Evolutionary conservation across 2,797 vertebrate species (phyloP), one percentile per base, ranked within the genome.

Genomic region (Melanotaenia nigrans): DNA sequence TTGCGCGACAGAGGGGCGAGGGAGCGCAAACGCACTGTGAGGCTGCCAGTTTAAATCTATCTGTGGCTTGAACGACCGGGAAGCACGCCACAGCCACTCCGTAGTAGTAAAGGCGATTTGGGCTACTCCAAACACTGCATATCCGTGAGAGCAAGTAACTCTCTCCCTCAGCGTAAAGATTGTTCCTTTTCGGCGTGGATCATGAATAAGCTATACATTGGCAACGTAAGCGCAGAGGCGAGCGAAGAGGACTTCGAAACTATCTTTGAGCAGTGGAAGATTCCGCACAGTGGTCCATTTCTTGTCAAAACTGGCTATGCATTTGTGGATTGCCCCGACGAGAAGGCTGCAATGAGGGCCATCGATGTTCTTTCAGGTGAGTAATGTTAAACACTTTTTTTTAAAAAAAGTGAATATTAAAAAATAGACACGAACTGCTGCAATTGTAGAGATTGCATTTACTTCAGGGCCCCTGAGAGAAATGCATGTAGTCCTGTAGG

Each of bases 181-280:
- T 86, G 87, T 88, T 82, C 78, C 62, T 81, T 83, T 88, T 88
- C 88, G 83, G 87, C 81, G 76, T 77, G 78, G 78, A 93, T 89
- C 89, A 99, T 99, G 98, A 99, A 99, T 94, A 99, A 99, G 96
- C 96, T 99, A 82, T 99, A 99, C 87, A 97, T 99, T 85, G 97
- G 98, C 71, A 99, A 99, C 94, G 96, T 99, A 91, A 96, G 96
- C 94, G 96, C 97, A 81, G 96, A 96, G 94, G 95, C 96, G 87
- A 96, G 94, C 91, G 95, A 97, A 47, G 92, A 96, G 92, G 98
- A 99, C 95, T 95, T 99, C 88, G 97, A 99, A 95, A 96, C 91
- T 96, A 89, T 99, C 91, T 99, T 99, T 91, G 97, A 97, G 90
- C 95, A 98, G 94, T 96, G 96, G 94, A 97, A 98, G 95, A 97